A percentile compares a stretch with the other conserved stretches of the same genome.
phyloP scores from a whole-genome alignment of 2,113 vertebrate species.

The Apteryx owenii region DNA sequence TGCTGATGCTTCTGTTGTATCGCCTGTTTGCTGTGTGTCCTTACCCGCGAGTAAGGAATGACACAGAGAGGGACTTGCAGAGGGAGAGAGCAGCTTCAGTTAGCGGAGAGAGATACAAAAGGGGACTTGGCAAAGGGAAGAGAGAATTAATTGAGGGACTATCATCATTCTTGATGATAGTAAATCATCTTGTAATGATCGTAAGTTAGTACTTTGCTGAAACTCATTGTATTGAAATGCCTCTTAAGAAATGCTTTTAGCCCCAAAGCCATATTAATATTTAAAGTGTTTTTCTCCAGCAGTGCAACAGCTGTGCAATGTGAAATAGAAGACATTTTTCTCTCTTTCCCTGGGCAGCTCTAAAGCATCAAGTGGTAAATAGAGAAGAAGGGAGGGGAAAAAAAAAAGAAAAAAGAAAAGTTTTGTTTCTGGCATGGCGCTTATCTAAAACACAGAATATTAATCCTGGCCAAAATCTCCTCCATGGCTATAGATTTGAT shows the following conservation, averaged over 20 bases:
- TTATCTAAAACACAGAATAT: not conserved
- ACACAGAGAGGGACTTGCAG: not conserved
- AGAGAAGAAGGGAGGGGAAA: not conserved
- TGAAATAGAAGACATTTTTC: slow-evolving; percentile 58
- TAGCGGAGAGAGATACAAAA: not conserved
- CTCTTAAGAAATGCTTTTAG: slow-evolving; percentile 34
- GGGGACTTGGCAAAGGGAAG: not conserved
- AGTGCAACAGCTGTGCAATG: slow-evolving; percentile 55
- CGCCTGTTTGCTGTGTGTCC: not conserved
- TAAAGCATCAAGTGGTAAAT: slow-evolving; percentile 32
- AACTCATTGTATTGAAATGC: not conserved
- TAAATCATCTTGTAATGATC: not conserved
- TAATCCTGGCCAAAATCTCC: not conserved
- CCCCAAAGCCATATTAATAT: slow-evolving; percentile 50
- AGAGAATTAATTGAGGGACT: no score
- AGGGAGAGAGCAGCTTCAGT: not conserved
- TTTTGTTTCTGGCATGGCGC: not conserved
- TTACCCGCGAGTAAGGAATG: no score
- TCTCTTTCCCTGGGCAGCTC: not conserved
- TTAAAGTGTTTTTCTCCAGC: slow-evolving; percentile 55
- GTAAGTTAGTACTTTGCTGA: not conserved
- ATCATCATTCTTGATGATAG: not conserved
- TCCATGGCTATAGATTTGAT: not conserved
- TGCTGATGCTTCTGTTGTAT: not conserved
- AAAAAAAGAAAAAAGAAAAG: not conserved